Percentiles rank a stretch among this genome's conserved stretches.
Conservation (phyloP, 2,888 invertebrate genomes). For the Cantharis rustica region DNA sequence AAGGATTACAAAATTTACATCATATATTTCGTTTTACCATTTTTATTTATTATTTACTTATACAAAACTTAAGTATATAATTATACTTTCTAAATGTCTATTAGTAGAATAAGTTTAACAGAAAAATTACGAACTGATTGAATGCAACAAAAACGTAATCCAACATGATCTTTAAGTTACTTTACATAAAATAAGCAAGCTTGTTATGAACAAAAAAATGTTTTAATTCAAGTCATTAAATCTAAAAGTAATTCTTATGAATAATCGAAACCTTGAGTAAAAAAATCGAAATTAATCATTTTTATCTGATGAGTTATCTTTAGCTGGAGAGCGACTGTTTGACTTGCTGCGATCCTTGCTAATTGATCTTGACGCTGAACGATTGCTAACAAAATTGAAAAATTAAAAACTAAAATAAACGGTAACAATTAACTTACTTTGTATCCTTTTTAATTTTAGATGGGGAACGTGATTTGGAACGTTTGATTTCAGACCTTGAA, state of each 20-base stretch:
- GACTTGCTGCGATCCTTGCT: constrained; percentile 66
- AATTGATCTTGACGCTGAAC: constrained; percentile 65
- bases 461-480: constrained; percentile 61
- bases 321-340: constrained; percentile 45
- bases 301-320: constrained; percentile 43
- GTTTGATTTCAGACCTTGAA: constrained; percentile 62
- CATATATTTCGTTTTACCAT: not conserved
- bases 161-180: not conserved
- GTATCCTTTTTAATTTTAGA: constrained; percentile 61
- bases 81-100: not conserved
- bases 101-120: not conserved
- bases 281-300: constrained; percentile 36
- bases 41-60: not conserved
- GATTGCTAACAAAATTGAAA: constrained; percentile 59
- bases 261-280: not conserved
- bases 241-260: not conserved
- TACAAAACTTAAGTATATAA: not conserved
- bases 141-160: not conserved
- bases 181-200: not conserved
- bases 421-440: constrained; percentile 51
- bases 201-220: not conserved
- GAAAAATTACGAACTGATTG: not conserved
- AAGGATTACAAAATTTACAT: not conserved
- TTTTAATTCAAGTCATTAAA: not conserved
- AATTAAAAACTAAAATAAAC: not conserved